Evolutionary conservation across 2,113 vertebrate species (phyloP), one percentile per base, ranked within the genome.

Genomic region (Uropsilus gracilis): DNA sequence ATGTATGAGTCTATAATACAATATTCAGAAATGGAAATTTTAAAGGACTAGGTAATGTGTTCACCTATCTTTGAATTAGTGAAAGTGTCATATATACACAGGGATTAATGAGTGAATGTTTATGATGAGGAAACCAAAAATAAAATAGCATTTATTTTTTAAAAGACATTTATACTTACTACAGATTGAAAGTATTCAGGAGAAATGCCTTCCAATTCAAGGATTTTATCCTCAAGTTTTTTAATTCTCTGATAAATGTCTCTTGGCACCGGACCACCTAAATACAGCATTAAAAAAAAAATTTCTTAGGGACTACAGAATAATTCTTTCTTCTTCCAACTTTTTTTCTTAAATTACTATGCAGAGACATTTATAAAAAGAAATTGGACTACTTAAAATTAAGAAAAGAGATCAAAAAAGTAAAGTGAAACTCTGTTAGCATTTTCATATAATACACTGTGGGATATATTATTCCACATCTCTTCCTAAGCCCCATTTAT

Each of bases 141-240:
- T 88, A 94, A 90, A 66, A 57, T 42, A n/a, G 73, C 6, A 48
- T 44, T 64, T 53, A 44, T 71, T 77, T 68, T 77, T 95, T 94
- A 69, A 46, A 88, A 84, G 89, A 88, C 8, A 83, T 7, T 91
- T 92, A 88, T 98, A 98, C 99, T 99, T 97, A 99, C 99, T 84
- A 98, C 94, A 95, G 99, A 98, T 89, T 99, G 99, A 98, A 99
- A 99, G 98, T 99, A 99, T 97, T 99, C 99, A 14, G 99, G 99
- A 86, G 99, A 99, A 95, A 99, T 98, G 95, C 99, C 99, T 98
- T 99, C 99, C 94, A 99, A 97, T 98, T 99, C 99, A 97, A 99
- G 98, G 93, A 99, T 99, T 97, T 99, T 99, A 98, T 99, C 99
- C 98, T 99, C 99, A 97, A 99, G 98, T 97, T 98, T 99, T 98